phyloP scores from a whole-genome alignment of 1,140 invertebrate genomes.

The Cyclargus thomasi region DNA sequence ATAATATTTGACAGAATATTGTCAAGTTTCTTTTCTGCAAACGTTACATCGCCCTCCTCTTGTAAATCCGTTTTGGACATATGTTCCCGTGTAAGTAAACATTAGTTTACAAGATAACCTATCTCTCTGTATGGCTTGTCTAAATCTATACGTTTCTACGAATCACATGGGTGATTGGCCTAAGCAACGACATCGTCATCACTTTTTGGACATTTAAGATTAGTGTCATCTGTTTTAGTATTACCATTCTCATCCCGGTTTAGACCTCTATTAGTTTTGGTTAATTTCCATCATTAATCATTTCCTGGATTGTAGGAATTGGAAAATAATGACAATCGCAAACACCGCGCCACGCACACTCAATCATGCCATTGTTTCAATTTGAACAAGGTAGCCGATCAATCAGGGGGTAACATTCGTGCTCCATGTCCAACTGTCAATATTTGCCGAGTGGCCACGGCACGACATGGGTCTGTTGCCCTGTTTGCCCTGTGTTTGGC shows the following conservation, averaged over 20 bases:
- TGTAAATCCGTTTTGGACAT: slow-evolving; percentile 69
- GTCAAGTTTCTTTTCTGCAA: slow-evolving; percentile 32
- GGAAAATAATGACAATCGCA: background rate
- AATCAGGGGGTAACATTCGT: slow-evolving; percentile 57
- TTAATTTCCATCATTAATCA: background rate
- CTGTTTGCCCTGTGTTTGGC: slow-evolving; percentile 60
- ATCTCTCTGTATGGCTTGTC: slow-evolving; percentile 57
- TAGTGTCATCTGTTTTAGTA: too few relatives aligned
- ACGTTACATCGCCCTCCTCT: slow-evolving; percentile 40
- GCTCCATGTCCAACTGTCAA: slow-evolving; percentile 45
- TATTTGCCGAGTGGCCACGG: slow-evolving; percentile 49
- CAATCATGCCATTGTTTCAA: slow-evolving; percentile 5
- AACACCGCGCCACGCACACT: background rate
- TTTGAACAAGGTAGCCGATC: slow-evolving; percentile 47
- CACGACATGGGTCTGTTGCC: slow-evolving; percentile 42
- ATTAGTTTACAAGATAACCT: slow-evolving; percentile 56
- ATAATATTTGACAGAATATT: background rate
- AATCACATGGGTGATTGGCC: slow-evolving; percentile 24
- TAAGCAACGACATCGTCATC: background rate
- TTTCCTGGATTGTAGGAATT: background rate
- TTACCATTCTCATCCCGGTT: too few relatives aligned
- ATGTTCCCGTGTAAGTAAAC: slow-evolving; percentile 62
- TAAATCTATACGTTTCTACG: slow-evolving; percentile 30
- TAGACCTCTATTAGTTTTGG: background rate
- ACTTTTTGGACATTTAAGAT: background rate